Evolutionary conservation across 2,113 vertebrate species (phyloP).

Genomic region (Sterrhoptilus dennistouni): DNA sequence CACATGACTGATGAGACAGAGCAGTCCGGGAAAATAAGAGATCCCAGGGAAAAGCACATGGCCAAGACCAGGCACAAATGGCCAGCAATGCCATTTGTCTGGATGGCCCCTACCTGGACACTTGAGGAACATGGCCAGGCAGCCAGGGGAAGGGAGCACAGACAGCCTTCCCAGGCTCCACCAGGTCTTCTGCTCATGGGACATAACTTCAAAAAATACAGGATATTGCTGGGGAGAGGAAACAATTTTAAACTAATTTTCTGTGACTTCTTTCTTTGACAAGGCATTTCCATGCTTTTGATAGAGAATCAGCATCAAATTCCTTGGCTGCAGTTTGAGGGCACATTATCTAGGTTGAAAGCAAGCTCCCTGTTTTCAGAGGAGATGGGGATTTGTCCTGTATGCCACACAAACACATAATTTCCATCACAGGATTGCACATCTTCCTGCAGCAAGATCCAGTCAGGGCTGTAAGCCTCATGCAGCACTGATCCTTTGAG

Average conservation of each 20-base stretch:
- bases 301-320: not conserved
- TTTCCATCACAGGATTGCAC: not conserved
- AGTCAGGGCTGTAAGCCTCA: not conserved
- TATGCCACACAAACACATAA: not conserved
- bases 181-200: not conserved
- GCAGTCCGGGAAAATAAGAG: not conserved
- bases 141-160: not conserved
- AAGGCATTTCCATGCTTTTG: not conserved
- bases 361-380: not conserved
- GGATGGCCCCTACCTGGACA: not conserved
- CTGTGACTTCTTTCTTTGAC: not conserved
- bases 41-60: not conserved
- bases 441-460: not conserved
- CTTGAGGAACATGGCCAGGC: not conserved
- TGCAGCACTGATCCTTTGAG: not conserved
- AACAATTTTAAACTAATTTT: not conserved
- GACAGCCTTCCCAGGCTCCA: not conserved
- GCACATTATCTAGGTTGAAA: not conserved
- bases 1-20: not conserved
- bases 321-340: not conserved
- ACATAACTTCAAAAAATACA: not conserved
- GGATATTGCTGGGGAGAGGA: not conserved
- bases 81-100: accelerated
- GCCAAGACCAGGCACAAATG: not conserved
- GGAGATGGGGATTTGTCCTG: not conserved